Percentiles rank a stretch among this genome's conserved stretches.
Conservation (phyloP, 2,113 vertebrate species). For the Natator depressus region DNA sequence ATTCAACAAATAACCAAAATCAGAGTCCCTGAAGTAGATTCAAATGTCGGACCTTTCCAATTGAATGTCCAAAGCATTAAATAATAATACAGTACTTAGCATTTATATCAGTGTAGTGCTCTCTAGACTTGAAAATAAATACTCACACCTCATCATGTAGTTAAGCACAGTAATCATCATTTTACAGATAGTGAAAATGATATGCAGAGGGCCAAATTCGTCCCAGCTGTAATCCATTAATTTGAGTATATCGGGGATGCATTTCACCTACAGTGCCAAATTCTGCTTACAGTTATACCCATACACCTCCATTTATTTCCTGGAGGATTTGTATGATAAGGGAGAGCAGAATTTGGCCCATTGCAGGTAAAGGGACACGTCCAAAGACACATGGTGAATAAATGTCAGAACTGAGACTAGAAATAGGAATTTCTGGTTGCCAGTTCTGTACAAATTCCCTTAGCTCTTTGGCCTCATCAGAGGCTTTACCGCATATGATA, state of each 20-base stretch:
- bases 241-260: not conserved
- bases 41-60: not conserved
- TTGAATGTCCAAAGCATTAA: not conserved
- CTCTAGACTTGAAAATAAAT: not conserved
- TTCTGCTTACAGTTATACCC: not conserved
- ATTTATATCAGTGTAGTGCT: not conserved
- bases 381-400: not conserved
- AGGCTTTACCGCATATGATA: not conserved
- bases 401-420: not conserved
- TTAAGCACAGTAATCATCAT: not conserved
- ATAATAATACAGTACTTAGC: not conserved
- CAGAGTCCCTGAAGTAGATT: not conserved
- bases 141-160: not conserved
- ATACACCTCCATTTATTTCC: not conserved
- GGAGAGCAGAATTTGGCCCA: not conserved
- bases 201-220: not conserved
- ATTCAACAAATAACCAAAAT: not conserved
- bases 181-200: not conserved
- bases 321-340: not conserved
- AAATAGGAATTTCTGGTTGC: not conserved
- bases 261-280: too few relatives aligned
- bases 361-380: not conserved
- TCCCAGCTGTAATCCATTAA: not conserved
- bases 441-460: not conserved
- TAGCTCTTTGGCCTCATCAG: not conserved